Evolutionary conservation across 2,113 vertebrate genomes (phyloP), one percentile per base, ranked within the genome.

Genomic region (Polypterus senegalus): DNA sequence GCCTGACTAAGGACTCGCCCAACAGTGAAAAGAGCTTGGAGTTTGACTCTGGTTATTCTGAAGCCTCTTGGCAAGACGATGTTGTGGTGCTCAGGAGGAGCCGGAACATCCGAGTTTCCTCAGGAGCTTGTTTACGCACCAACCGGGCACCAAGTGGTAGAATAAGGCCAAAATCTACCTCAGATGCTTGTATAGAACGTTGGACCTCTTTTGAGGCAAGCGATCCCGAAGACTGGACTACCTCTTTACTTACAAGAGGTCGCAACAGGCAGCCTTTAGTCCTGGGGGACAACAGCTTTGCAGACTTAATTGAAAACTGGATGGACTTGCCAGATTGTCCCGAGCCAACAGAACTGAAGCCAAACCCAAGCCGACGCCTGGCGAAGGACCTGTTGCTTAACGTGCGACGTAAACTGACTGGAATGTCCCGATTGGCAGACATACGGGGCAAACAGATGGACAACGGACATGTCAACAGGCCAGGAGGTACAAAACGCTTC

Each of bases 231-330:
- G 91, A 95, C 82, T 98, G 96, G 96, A 97, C 94, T 0, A 87
- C 92, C 5, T 86, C 86, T 0, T 75, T 98, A 69, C 80, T 98
- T 66, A 96, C 91, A 6, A 85, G 92, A 70, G 90, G 94, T 62
- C 87, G 96, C 27, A 98, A 93, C 73, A 81, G 96, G 49, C 94
- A 96, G 59, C 96, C 96, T 0, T 69, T 98, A 53, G 92, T 98
- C 63, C 73, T 98, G 47, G 95, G 96, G 0, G 96, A 98, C 81
- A 98, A 98, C 76, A 95, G 95, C 71, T 99, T 99, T 57, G 96
- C 96, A 0, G 96, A 99, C 71, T 78, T 99, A 46, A 93, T 99
- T 59, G 90, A 97, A 77, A 97, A 99, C 71, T 99, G 96, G 96
- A 97, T 99, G 96, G 94, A 98, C 75, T 78, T 98, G 61, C 94